Evolutionary conservation across 2,113 vertebrate species (phyloP), one percentile per base, ranked within the genome.

Genomic region (Silurus glanis): DNA sequence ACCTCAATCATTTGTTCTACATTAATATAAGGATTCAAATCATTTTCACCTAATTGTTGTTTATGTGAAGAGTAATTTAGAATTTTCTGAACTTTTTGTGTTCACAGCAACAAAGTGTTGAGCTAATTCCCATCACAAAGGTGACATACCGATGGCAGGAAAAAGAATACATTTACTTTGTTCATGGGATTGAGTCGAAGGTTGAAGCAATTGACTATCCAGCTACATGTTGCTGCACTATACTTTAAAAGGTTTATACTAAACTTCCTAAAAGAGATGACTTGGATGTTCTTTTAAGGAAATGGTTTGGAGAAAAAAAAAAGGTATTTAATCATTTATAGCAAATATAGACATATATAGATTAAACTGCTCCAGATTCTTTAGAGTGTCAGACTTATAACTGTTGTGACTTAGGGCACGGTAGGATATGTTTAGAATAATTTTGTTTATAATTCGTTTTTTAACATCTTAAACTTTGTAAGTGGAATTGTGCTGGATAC

Each of bases 71-170:
- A 61, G 53, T 87, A 72, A 81, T 81, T 80, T 14, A n/a, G 4
- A 19, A 21, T 59, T 53, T 76, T 80, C 13, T 59, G 10, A 59
- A 28, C 37, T 88, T 85, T 71, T 3, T 78, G 56, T 90, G 21
- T 91, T 90, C 72, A 37, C 92, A 96, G 96, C 94, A 94, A 87
- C 96, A 96, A 86, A 93, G 89, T 37, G 88, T 96, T 4, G 95
- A 96, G 86, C 85, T 96, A 88, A 95, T 96, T 76, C 95, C 96
- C 0, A 87, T 96, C 75, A 95, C 95, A 47, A 95, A 93, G 79
- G 93, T 95, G 59, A 90, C 82, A 25, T 96, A 95, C 88, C 64
- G 64, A 1, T 96, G 95, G 96, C 93, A 95, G 89, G 95, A 88
- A 79, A 93, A 92, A 17, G 64, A 84, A 0, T 87, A 93, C 62